Conservation (phyloP, 2,888 invertebrate genomes). For the Notodromas monacha region DNA sequence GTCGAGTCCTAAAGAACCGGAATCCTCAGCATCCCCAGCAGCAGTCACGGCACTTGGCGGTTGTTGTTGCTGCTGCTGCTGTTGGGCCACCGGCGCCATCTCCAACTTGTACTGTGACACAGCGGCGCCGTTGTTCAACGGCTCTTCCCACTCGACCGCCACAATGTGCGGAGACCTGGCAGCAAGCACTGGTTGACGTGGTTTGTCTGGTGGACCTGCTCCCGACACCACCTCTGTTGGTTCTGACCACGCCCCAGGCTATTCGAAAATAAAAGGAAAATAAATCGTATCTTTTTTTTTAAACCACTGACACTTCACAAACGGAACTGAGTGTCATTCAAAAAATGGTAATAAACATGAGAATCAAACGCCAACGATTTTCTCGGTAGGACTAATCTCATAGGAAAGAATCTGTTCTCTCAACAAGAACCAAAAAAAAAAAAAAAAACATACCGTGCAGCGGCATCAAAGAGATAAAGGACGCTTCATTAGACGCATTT, state of each 20-base stretch:
- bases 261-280: conserved; percentile 9
- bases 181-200: conserved; percentile 23
- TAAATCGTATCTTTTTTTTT: neutral
- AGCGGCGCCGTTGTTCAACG: conserved; percentile 41
- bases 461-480: too few relatives aligned
- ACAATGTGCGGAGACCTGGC: conserved; percentile 30
- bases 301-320: too few relatives aligned
- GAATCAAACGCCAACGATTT: too few relatives aligned
- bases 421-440: too few relatives aligned
- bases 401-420: too few relatives aligned
- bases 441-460: too few relatives aligned
- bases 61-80: too few relatives aligned
- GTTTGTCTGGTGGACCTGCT: conserved; percentile 45
- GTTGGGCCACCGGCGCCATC: conserved; percentile 18
- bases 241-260: conserved; percentile 41
- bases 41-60: too few relatives aligned
- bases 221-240: conserved; percentile 35
- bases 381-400: too few relatives aligned
- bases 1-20: neutral
- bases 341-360: too few relatives aligned
- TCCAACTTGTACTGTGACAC: conserved; percentile 47
- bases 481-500: too few relatives aligned
- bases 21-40: neutral
- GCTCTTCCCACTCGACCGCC: conserved; percentile 39
- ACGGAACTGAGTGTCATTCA: too few relatives aligned